These are phyloP conservation scores for Sander lucioperca DNA, from an alignment of 2,113 vertebrate genomes.

Conservation along the genomic window DNA sequence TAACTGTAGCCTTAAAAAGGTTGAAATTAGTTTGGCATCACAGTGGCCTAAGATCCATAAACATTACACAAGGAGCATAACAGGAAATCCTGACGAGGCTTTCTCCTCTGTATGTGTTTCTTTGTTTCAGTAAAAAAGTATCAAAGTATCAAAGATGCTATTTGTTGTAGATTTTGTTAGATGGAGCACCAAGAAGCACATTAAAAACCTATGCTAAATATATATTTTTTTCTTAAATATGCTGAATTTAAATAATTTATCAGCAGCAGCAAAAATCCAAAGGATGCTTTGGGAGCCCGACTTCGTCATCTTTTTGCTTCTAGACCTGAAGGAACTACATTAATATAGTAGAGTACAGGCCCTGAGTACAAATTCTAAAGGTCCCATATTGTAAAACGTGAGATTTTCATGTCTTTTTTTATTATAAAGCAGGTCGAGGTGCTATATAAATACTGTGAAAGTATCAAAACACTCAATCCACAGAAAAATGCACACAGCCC, in stretches of 20 bases:
- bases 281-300: neutral
- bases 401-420: no score
- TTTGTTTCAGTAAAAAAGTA: neutral
- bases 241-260: neutral
- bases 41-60: neutral
- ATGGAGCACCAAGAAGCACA: neutral
- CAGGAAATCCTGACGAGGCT: neutral
- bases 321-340: neutral
- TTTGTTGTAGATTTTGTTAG: neutral
- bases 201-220: neutral
- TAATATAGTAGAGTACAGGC: no score
- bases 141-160: neutral
- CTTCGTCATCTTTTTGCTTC: neutral
- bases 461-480: no score
- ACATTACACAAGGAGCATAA: neutral
- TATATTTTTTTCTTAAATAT: neutral
- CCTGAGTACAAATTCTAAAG: no score
- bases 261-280: neutral
- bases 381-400: no score
- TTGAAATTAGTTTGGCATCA: conserved; percentile 6
- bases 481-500: no score
- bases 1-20: conserved; percentile 1
- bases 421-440: no score
- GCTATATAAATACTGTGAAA: no score
- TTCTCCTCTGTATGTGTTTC: neutral